Evolutionary conservation across 2,888 invertebrate species (phyloP).

Genomic region (Troides oblongomaculatus): DNA sequence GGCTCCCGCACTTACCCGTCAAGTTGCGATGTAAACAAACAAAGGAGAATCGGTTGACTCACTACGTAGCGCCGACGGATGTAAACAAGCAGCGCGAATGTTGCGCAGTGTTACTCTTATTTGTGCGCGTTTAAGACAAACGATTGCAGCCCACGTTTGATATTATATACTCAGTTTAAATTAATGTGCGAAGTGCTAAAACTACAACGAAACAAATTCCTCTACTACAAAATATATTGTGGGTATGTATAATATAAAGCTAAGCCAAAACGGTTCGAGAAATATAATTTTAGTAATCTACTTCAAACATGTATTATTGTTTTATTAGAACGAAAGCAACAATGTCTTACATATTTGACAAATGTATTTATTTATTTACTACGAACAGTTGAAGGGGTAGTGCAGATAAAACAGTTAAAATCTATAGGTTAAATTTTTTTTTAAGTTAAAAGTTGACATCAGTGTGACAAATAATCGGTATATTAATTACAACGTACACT

Average conservation of each 20-base stretch:
- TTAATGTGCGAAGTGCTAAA: neutral
- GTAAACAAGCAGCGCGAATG: conserved; percentile 41
- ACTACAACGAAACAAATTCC: neutral
- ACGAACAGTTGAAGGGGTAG: too few relatives aligned
- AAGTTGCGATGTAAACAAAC: conserved; percentile 61
- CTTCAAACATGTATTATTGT: too few relatives aligned
- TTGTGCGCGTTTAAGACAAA: neutral
- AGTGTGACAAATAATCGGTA: too few relatives aligned
- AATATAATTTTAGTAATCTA: too few relatives aligned
- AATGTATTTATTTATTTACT: too few relatives aligned
- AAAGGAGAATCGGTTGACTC: conserved; percentile 51
- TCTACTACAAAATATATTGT: neutral
- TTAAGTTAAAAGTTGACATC: too few relatives aligned
- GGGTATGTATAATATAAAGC: neutral
- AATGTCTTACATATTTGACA: too few relatives aligned
- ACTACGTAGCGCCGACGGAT: conserved; percentile 42
- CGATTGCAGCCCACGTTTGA: neutral
- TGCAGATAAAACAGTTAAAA: too few relatives aligned
- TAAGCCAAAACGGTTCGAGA: too few relatives aligned
- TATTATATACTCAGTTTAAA: conserved; percentile 8
- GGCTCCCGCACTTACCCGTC: conserved; percentile 36
- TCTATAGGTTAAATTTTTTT: too few relatives aligned
- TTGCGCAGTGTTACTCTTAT: neutral
- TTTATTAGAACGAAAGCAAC: too few relatives aligned
- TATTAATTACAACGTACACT: too few relatives aligned